A percentile compares a stretch with the other conserved stretches of the same genome.
These are phyloP conservation scores for Psilanteris sp. DNA, from an alignment of 1,140 invertebrate genomes.

Conservation along the genomic window DNA sequence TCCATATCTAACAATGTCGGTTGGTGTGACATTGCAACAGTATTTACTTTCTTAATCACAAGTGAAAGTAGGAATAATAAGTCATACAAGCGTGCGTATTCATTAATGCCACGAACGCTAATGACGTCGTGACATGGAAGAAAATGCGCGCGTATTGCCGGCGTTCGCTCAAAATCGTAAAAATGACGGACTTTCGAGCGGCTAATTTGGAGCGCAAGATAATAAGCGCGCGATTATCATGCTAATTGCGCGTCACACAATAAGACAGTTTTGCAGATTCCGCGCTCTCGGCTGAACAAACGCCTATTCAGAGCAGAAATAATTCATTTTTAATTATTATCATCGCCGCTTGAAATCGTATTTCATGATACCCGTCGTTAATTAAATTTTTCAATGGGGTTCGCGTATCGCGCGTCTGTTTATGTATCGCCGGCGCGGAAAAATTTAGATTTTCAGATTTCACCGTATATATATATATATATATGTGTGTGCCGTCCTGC, in stretches of 20 bases:
- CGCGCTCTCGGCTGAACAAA: slow-evolving; percentile 30
- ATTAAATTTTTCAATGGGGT: slow-evolving; percentile 34
- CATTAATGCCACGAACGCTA: slow-evolving; percentile 44
- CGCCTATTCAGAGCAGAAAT: slow-evolving; percentile 56
- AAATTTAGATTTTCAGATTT: slow-evolving; percentile 28
- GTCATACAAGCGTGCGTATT: slow-evolving; percentile 32
- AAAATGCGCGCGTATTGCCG: slow-evolving; percentile 11
- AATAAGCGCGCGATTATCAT: slow-evolving; percentile 50
- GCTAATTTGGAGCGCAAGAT: slow-evolving; percentile 53
- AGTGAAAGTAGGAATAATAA: slow-evolving; percentile 57
- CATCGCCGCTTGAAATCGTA: slow-evolving; percentile 24
- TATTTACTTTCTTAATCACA: slow-evolving; percentile 57
- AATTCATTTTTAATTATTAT: slow-evolving; percentile 56
- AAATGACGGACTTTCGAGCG: slow-evolving; percentile 45
- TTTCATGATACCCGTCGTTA: slow-evolving; percentile 32
- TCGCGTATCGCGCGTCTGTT: slow-evolving; percentile 4
- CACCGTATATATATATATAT: too few species aligned
- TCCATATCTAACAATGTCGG: slow-evolving; percentile 53
- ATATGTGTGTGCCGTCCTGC: too few species aligned
- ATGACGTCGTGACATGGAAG: slow-evolving; percentile 41
- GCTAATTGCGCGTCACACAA: slow-evolving; percentile 50
- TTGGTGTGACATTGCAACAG: slow-evolving; percentile 52
- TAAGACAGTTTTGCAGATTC: slow-evolving; percentile 24
- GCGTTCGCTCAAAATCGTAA: slow-evolving; percentile 43
- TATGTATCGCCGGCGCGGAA: slow-evolving; percentile 10